Evolutionary conservation across 2,888 invertebrate genomes (phyloP), one percentile per base, ranked within the genome.

Genomic region (Oasisia sp.): DNA sequence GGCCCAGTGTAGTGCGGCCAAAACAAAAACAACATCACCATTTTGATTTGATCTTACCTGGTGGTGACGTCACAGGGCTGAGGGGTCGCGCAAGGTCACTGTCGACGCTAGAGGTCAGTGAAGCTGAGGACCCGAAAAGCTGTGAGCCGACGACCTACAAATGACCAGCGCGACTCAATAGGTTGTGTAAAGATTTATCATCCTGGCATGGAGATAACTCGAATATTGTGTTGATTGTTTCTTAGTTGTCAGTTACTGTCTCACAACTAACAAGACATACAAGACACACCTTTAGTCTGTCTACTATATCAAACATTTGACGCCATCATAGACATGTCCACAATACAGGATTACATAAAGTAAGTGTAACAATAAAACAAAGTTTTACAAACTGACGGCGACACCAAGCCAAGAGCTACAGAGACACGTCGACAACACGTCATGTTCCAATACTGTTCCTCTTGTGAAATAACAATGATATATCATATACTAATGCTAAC

Each of bases 131-230:
- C 74, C 74, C 74, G 74, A 74, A 74, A 74, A 74, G 74, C 74
- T 74, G 74, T 19, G 74, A 74, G 74, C 74, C 74, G n/a, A 74
- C 74, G 74, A 74, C 74, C 74, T 74, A 74, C 74, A 74, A 74
- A 74, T 74, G 2, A 74, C 27, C 74, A 74, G 7, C 19, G 4
- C n/a, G n/a, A 19, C 74, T 74, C 27, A 74, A 74, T 74, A 74
- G 3, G 5, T 27, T 74, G 74, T 50, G 50, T 50, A 12, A 50
- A 74, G 27, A 27, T 74, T 5, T 3, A 5, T 27, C 19, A 74
- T 19, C 19, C 19, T 74, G 19, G 7, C 74, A 27, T 27, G 14
- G 27, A 74, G 74, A 74, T 27, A 74, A 19, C 5, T 14, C 5
- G 14, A 50, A 74, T 74, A n/a, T 74, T 74, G 74, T 74, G n/a